phyloP scores from a whole-genome alignment of 2,797 vertebrate genomes.

The Xenopus petersii region DNA sequence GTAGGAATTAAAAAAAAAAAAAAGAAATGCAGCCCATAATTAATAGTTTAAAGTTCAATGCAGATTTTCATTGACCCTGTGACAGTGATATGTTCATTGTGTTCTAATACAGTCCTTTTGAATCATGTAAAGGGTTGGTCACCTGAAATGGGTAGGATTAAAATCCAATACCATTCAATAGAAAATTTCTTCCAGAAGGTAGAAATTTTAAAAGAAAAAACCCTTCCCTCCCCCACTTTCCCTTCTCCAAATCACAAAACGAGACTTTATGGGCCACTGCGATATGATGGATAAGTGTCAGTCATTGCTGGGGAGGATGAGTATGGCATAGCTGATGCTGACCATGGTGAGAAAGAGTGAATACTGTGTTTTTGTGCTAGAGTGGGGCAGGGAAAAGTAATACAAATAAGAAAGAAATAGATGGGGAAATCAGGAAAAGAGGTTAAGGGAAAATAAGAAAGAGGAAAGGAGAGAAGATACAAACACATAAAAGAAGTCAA shows the following conservation, averaged over 20 bases:
- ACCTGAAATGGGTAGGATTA: too few relatives aligned
- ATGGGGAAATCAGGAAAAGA: neutral
- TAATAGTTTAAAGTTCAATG: too few relatives aligned
- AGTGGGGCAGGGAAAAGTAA: neutral
- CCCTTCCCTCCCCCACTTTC: neutral
- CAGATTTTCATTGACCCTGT: neutral
- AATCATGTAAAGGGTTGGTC: neutral
- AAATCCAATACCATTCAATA: too few relatives aligned
- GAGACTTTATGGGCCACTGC: neutral
- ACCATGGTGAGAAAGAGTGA: constrained; percentile 3
- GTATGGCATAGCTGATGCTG: constrained; percentile 2
- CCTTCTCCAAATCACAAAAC: neutral
- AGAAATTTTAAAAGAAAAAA: too few relatives aligned
- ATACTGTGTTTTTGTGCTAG: constrained; percentile 27
- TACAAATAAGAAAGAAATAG: neutral
- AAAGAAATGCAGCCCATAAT: too few relatives aligned
- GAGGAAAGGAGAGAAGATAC: too few relatives aligned
- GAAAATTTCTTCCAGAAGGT: too few relatives aligned
- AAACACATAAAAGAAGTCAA: neutral
- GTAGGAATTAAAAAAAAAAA: too few relatives aligned
- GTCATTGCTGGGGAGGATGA: too few relatives aligned
- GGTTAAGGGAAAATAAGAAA: neutral
- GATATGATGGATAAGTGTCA: neutral
- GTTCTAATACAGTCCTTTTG: neutral
- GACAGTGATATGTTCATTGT: neutral